Evolutionary conservation across 2,888 invertebrate species (phyloP).

Genomic region (Eucriotettix oculatus): DNA sequence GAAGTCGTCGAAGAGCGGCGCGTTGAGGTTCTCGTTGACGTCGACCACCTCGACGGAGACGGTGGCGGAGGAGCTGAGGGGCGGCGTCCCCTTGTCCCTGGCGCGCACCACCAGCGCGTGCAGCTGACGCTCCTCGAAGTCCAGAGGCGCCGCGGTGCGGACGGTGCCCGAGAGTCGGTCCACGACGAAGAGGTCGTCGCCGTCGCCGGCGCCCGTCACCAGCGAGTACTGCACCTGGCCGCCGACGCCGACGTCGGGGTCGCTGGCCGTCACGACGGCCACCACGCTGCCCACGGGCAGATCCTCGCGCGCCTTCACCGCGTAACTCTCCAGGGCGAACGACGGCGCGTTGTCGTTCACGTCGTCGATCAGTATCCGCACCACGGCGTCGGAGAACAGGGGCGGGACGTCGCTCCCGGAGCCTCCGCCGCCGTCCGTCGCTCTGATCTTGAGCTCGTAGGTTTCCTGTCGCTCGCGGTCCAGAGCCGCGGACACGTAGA

Average conservation of each 20-base stretch:
- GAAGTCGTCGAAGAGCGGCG: slow-evolving; percentile 69
- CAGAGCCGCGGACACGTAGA: slow-evolving; percentile 56
- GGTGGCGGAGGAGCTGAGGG: not conserved
- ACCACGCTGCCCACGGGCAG: slow-evolving; percentile 76
- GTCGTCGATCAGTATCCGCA: slow-evolving; percentile 70
- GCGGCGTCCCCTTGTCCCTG: slow-evolving; percentile 58
- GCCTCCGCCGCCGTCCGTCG: slow-evolving; percentile 50
- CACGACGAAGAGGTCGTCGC: slow-evolving; percentile 49
- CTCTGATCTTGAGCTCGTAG: slow-evolving; percentile 63
- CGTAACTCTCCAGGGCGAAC: slow-evolving; percentile 58
- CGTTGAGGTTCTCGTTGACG: slow-evolving; percentile 81
- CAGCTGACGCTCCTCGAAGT: slow-evolving; percentile 79
- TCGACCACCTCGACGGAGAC: slow-evolving; percentile 69
- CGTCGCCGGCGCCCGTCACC: slow-evolving; percentile 36
- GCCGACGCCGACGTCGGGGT: slow-evolving; percentile 71
- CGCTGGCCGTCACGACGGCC: slow-evolving; percentile 65
- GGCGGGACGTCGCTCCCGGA: slow-evolving; percentile 29
- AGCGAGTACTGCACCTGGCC: slow-evolving; percentile 69
- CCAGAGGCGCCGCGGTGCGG: slow-evolving; percentile 56
- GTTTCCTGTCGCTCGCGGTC: slow-evolving; percentile 73
- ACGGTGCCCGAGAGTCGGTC: slow-evolving; percentile 76
- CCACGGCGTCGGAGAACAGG: slow-evolving; percentile 63
- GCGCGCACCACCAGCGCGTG: slow-evolving; percentile 77
- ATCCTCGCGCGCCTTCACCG: slow-evolving; percentile 78
- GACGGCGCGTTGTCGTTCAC: slow-evolving; percentile 79